Evolutionary conservation across 2,113 vertebrate genomes (phyloP).

Genomic region (Polypterus bichir): DNA sequence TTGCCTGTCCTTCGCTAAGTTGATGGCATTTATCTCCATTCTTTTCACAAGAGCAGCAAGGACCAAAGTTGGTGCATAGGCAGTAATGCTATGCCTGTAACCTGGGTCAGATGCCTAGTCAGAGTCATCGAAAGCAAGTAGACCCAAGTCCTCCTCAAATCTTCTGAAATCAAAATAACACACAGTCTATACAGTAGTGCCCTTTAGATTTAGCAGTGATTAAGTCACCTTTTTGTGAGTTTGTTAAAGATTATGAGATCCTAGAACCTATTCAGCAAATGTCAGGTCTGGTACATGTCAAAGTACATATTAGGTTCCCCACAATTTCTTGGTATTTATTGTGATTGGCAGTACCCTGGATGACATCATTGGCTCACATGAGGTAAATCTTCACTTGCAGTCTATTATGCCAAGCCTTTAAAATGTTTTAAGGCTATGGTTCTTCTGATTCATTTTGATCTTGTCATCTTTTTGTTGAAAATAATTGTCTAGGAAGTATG

Average conservation of each 20-base stretch:
- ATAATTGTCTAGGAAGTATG: slow-evolving; percentile 18
- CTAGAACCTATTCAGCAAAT: slow-evolving; percentile 18
- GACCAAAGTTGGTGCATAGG: slow-evolving; percentile 17
- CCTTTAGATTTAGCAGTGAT: no score
- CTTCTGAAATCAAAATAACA: not conserved
- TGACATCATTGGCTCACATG: not conserved
- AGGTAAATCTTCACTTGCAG: no score
- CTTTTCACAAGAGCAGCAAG: no score
- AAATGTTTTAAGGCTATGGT: no score
- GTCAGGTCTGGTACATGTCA: slow-evolving; percentile 18
- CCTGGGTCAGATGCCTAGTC: slow-evolving; percentile 12
- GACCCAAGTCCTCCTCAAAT: not conserved
- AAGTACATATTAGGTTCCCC: slow-evolving; percentile 14
- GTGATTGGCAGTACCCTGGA: not conserved
- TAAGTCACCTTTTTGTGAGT: not conserved
- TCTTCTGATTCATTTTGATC: no score
- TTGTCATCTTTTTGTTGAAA: slow-evolving; percentile 16
- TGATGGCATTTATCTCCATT: no score
- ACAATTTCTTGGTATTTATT: slow-evolving; percentile 7
- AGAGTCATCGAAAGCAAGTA: slow-evolving; percentile 18
- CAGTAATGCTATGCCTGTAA: slow-evolving; percentile 6
- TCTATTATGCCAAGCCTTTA: not conserved
- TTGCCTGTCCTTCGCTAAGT: no score
- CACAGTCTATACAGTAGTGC: not conserved
- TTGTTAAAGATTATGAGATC: slow-evolving; percentile 10